Percentiles rank a stretch among this genome's conserved stretches.
Conservation (phyloP, 2,113 vertebrate genomes). For the Nesoenas mayeri region DNA sequence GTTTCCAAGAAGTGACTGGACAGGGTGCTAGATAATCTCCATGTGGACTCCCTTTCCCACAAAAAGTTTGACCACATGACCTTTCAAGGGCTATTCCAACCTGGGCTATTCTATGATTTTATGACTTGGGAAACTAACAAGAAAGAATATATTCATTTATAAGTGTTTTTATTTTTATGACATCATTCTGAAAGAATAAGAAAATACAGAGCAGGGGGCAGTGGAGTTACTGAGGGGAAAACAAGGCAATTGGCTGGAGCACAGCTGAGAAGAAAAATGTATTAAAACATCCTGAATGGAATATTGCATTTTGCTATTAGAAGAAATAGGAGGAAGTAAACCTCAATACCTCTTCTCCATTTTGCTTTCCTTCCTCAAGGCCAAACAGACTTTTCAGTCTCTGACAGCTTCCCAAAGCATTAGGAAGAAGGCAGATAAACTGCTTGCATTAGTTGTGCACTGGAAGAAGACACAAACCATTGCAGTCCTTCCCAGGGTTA, state of each 20-base stretch:
- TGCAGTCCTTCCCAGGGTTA: background rate
- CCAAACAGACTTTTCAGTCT: background rate
- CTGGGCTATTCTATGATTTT: background rate
- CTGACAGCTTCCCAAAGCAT: background rate
- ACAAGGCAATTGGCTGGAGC: background rate
- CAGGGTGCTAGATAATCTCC: background rate
- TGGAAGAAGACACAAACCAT: background rate
- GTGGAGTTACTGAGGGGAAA: background rate
- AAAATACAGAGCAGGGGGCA: background rate
- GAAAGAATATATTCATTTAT: background rate
- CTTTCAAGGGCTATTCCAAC: background rate
- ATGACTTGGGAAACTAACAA: background rate
- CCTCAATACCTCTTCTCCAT: background rate
- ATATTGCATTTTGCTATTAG: background rate
- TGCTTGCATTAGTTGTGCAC: background rate
- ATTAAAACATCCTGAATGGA: background rate
- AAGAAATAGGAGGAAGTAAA: background rate
- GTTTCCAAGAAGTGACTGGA: background rate
- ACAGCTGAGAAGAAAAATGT: background rate
- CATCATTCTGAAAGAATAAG: background rate
- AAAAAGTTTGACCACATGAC: background rate
- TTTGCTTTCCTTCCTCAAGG: background rate
- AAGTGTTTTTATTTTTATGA: background rate
- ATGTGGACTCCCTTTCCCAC: background rate
- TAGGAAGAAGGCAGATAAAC: background rate